phyloP scores from a whole-genome alignment of 23 tunicate species.

The Halocynthia aurantium region DNA sequence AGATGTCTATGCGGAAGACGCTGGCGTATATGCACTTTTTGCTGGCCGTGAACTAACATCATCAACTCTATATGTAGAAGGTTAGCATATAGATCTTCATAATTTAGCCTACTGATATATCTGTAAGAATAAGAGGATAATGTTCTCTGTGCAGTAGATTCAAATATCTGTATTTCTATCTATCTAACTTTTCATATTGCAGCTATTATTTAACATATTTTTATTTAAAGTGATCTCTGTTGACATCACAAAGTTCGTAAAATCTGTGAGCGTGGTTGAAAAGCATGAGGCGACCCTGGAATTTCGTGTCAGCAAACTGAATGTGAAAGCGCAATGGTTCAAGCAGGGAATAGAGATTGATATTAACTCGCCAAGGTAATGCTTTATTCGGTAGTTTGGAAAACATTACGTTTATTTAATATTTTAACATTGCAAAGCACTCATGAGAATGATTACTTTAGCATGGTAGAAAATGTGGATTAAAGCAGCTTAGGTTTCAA shows the following conservation, averaged over 20 bases:
- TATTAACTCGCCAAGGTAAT: constrained; percentile 24
- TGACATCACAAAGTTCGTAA: constrained; percentile 77
- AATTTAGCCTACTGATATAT: no score
- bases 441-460: no score
- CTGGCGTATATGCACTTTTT: constrained; percentile 69
- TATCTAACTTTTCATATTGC: background rate
- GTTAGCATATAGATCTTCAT: constrained; percentile 1
- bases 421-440: no score
- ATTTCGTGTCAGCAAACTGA: constrained; percentile 85
- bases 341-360: constrained; percentile 82
- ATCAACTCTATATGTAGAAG: constrained; percentile 76
- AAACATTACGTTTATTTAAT: no score
- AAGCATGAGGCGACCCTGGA: constrained; percentile 71
- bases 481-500: no score
- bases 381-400: no score
- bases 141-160: background rate
- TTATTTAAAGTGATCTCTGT: constrained; percentile 36
- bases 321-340: constrained; percentile 81
- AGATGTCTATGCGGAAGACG: constrained; percentile 50
- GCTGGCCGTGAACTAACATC: constrained; percentile 62
- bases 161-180: background rate
- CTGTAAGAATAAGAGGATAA: no score
- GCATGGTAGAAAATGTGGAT: no score
- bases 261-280: constrained; percentile 80
- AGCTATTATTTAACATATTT: background rate